Conservation (phyloP, 2,888 invertebrate species). For the Sinotaia quadrata region DNA sequence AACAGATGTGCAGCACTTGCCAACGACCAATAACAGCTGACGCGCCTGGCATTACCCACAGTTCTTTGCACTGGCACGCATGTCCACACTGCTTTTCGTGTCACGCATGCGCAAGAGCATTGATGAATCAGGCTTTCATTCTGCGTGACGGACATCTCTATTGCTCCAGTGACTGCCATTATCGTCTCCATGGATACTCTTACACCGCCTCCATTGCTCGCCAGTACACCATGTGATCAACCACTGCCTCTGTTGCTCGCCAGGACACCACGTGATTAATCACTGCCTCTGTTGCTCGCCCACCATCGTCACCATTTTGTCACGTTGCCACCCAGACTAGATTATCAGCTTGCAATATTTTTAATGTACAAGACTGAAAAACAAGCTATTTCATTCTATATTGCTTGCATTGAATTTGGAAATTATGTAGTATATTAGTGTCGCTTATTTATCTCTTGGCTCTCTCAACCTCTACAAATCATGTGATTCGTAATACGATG, state of each 20-base stretch:
- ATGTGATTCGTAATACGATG: too few relatives aligned
- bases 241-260: too few relatives aligned
- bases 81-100: slow-evolving; percentile 66
- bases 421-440: too few relatives aligned
- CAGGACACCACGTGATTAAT: too few relatives aligned
- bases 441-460: too few relatives aligned
- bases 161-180: slow-evolving; percentile 57
- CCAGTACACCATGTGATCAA: slow-evolving; percentile 33
- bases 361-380: slow-evolving; percentile 30
- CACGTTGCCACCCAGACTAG: too few relatives aligned
- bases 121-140: slow-evolving; percentile 62
- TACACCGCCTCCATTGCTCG: slow-evolving; percentile 36
- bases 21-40: slow-evolving; percentile 60
- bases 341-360: too few relatives aligned
- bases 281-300: too few relatives aligned
- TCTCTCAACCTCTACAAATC: too few relatives aligned
- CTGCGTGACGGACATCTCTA: slow-evolving; percentile 57
- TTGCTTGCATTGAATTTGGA: too few relatives aligned
- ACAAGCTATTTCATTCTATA: too few relatives aligned
- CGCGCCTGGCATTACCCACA: slow-evolving; percentile 61
- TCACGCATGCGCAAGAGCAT: slow-evolving; percentile 52
- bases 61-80: slow-evolving; percentile 63
- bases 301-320: too few relatives aligned
- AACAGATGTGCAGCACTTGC: slow-evolving; percentile 61
- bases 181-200: slow-evolving; percentile 34